Conservation (phyloP, 2,113 vertebrate genomes). For the Bubo blakistoni region DNA sequence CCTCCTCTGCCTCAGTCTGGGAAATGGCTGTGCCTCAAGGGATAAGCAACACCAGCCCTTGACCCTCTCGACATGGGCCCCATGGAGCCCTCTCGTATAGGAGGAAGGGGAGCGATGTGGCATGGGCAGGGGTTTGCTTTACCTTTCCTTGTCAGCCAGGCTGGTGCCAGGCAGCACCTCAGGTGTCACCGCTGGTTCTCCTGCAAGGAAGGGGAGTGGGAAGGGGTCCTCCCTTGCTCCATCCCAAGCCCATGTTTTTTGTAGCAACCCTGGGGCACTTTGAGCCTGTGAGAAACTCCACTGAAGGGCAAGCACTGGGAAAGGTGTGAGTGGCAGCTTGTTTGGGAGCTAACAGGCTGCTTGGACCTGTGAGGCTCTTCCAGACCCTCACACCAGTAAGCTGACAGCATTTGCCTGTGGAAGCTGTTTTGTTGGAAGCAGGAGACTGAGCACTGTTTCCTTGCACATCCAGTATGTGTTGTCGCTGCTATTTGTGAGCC, state of each 20-base stretch:
- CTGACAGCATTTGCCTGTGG: neutral
- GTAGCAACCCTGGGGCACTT: neutral
- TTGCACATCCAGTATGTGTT: neutral
- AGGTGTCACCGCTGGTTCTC: fast-evolving
- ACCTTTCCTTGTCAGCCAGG: neutral
- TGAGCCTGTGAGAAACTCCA: neutral
- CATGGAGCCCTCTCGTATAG: fast-evolving
- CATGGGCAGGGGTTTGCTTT: neutral
- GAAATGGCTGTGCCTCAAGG: neutral
- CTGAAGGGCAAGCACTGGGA: neutral
- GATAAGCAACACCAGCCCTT: neutral
- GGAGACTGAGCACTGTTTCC: neutral
- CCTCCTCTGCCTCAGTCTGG: fast-evolving
- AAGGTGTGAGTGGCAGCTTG: neutral
- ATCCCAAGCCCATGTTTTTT: neutral
- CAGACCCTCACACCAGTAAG: neutral
- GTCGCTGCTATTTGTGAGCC: neutral
- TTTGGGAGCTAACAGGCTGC: neutral
- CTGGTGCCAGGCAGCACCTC: neutral
- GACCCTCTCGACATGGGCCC: neutral
- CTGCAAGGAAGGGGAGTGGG: neutral
- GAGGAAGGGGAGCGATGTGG: neutral
- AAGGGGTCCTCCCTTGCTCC: neutral
- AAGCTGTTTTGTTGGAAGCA: neutral
- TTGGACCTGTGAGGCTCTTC: neutral